These are phyloP conservation scores for Caenorhabditis angaria DNA, from an alignment of 2,888 invertebrate species.

Conservation along the genomic window DNA sequence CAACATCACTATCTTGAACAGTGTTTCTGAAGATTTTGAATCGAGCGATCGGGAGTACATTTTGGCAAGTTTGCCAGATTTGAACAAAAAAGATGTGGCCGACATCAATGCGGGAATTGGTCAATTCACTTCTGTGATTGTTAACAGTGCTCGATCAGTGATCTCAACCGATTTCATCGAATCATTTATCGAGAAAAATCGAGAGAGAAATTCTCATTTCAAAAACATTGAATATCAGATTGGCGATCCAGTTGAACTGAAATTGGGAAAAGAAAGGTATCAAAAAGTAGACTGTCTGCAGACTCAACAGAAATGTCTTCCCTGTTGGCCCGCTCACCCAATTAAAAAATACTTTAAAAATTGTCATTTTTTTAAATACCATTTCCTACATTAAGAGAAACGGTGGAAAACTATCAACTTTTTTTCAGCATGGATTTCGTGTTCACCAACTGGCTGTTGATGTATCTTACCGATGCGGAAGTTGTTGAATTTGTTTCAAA, in stretches of 20 bases:
- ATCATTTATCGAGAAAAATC: slow-evolving; percentile 75
- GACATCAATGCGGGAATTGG: slow-evolving; percentile 77
- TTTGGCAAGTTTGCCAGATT: slow-evolving; percentile 74
- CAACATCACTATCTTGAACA: slow-evolving; percentile 66
- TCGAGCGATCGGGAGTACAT: slow-evolving; percentile 72
- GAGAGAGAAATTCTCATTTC: slow-evolving; percentile 73
- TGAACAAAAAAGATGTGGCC: slow-evolving; percentile 74
- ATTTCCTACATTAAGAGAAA: neutral
- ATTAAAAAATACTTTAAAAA: neutral
- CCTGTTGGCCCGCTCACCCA: no score
- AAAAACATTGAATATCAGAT: slow-evolving; percentile 74
- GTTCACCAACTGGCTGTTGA: slow-evolving; percentile 77
- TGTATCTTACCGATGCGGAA: slow-evolving; percentile 76
- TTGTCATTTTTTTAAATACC: no score
- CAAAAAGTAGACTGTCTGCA: no score
- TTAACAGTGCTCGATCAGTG: slow-evolving; percentile 74
- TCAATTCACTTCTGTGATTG: slow-evolving; percentile 75
- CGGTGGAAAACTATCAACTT: neutral
- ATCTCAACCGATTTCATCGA: slow-evolving; percentile 77
- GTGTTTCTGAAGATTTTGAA: slow-evolving; percentile 63
- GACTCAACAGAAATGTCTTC: no score
- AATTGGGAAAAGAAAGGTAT: slow-evolving; percentile 72
- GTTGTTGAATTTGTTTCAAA: slow-evolving; percentile 73
- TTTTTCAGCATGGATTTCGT: slow-evolving; percentile 75
- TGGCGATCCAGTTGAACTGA: slow-evolving; percentile 75